Evolutionary conservation across 2,888 invertebrate species (phyloP).

Genomic region (Drosophila kuntzei): DNA sequence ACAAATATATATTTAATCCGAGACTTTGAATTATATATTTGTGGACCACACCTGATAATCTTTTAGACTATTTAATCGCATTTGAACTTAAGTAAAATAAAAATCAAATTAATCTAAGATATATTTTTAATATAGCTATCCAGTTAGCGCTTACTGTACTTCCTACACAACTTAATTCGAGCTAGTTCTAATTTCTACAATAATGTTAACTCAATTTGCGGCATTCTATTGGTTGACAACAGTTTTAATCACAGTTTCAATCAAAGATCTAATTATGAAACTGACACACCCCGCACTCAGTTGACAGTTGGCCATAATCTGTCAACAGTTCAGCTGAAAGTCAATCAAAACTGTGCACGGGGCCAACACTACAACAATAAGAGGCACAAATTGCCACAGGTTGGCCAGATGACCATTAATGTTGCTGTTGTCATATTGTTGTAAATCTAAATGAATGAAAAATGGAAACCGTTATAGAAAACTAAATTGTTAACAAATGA

Average conservation of each 20-base stretch:
- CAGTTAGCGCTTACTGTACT: no score
- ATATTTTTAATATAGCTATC: no score
- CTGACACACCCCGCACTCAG: constrained; percentile 13
- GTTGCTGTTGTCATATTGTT: constrained; percentile 30
- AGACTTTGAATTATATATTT: no score
- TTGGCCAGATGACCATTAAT: constrained; percentile 33
- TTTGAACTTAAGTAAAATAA: no score
- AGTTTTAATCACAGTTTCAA: constrained; percentile 65
- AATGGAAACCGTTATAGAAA: constrained; percentile 58
- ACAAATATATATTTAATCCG: no score
- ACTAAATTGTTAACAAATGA: constrained; percentile 57
- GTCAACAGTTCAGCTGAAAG: constrained; percentile 56
- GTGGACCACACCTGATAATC: no score
- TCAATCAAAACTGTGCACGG: constrained; percentile 72
- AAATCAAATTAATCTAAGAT: no score
- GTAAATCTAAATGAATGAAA: constrained; percentile 44
- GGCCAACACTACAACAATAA: constrained; percentile 58
- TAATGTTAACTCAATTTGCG: constrained; percentile 28
- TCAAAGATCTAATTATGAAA: constrained; percentile 44
- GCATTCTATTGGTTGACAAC: constrained; percentile 43
- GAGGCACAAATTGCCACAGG: constrained; percentile 67
- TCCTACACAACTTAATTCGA: background rate
- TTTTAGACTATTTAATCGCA: no score
- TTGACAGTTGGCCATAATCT: constrained; percentile 48
- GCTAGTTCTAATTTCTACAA: constrained; percentile 13